Evolutionary conservation across 2,888 invertebrate genomes (phyloP).

Genomic region (Pomacea canaliculata): DNA sequence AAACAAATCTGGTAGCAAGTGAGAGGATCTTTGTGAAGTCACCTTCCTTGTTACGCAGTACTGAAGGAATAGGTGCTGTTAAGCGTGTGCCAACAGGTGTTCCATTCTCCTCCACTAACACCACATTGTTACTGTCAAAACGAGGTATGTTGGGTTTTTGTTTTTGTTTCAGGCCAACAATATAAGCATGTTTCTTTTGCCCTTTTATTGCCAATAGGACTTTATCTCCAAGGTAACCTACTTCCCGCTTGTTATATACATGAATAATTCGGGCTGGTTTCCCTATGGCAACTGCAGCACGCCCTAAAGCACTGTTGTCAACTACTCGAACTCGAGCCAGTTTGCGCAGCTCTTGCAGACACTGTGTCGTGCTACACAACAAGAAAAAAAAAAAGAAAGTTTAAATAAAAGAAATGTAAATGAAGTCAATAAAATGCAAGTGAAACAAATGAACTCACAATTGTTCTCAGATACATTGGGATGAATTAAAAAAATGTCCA

Average conservation of each 20-base stretch:
- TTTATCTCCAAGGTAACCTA: constrained; percentile 82
- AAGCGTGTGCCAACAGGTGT: constrained; percentile 95
- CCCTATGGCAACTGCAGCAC: constrained; percentile 93
- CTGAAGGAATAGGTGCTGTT: constrained; percentile 93
- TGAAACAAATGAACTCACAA: no score
- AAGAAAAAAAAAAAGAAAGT: no score
- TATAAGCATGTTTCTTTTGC: constrained; percentile 91
- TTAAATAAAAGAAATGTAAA: no score
- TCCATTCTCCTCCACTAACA: constrained; percentile 94
- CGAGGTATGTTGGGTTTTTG: constrained; percentile 87
- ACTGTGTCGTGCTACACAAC: constrained; percentile 53
- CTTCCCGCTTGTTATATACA: constrained; percentile 74
- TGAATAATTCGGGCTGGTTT: constrained; percentile 94
- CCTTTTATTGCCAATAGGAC: constrained; percentile 94
- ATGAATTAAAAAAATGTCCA: no score
- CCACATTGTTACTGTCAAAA: constrained; percentile 95
- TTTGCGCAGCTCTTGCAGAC: constrained; percentile 59
- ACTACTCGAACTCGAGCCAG: constrained; percentile 88
- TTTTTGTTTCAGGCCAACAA: constrained; percentile 88
- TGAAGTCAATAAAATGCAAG: no score
- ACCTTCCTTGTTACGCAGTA: constrained; percentile 85
- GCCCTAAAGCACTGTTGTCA: constrained; percentile 96
- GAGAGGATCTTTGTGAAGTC: constrained; percentile 87
- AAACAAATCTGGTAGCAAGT: constrained; percentile 90
- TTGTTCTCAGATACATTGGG: no score